Conservation (phyloP, 2,113 vertebrate genomes). For the Speoplatyrhinus poulsoni region DNA sequence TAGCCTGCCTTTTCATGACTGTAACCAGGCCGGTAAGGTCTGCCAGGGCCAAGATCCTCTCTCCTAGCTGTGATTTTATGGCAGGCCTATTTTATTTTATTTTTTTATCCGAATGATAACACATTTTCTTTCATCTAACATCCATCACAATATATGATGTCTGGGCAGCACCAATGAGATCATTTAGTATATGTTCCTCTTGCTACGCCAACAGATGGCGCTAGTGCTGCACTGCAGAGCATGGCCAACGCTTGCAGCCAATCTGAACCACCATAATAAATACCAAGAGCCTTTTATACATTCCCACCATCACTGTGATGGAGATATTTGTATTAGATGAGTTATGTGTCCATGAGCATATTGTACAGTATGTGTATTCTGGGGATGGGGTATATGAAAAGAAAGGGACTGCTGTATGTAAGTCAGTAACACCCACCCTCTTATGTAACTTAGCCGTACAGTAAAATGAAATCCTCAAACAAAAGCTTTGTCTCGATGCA, state of each 20-base stretch:
- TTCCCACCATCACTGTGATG: background rate
- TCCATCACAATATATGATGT: conserved; percentile 19
- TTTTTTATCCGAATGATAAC: conserved; percentile 1
- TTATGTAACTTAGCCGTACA: conserved; percentile 29
- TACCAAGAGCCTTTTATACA: conserved; percentile 21
- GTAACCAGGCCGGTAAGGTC: background rate
- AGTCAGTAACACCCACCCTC: background rate
- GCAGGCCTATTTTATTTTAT: background rate
- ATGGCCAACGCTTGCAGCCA: background rate
- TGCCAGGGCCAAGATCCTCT: background rate
- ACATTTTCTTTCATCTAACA: background rate
- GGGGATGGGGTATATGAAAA: background rate
- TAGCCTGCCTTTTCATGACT: background rate
- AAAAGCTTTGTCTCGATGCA: conserved; percentile 31
- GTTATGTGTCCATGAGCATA: background rate
- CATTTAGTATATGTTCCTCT: conserved; percentile 5
- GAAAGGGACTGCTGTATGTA: too few species aligned
- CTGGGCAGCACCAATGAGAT: background rate
- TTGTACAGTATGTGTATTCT: background rate
- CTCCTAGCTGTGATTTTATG: conserved; percentile 1
- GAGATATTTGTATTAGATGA: conserved; percentile 7
- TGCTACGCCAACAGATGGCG: conserved; percentile 61
- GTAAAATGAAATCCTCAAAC: conserved; percentile 18
- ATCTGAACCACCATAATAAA: conserved; percentile 37
- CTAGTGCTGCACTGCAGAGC: conserved; percentile 41